Evolutionary conservation across 2,888 invertebrate species (phyloP).

Genomic region (Heliconius charithonia): DNA sequence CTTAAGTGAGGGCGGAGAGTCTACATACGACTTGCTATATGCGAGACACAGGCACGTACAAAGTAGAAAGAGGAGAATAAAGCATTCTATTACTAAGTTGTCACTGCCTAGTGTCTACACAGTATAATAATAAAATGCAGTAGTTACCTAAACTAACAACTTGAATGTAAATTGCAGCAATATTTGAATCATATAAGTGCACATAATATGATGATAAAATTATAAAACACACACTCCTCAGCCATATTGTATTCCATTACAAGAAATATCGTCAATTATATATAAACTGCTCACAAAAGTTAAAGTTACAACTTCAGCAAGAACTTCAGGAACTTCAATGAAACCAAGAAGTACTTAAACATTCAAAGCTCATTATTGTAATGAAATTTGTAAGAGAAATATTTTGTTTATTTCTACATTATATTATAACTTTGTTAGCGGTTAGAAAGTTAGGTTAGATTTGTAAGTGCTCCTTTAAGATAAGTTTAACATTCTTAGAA

Average conservation of each 20-base stretch:
- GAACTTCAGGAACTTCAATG: conserved; percentile 8
- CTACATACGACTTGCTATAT: no score
- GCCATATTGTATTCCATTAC: not conserved
- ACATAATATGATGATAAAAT: not conserved
- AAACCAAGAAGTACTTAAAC: conserved; percentile 10
- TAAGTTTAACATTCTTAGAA: no score
- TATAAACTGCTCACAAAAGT: not conserved
- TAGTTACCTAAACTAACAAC: no score
- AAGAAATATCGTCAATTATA: not conserved
- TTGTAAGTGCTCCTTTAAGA: not conserved
- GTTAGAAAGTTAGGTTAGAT: conserved; percentile 1
- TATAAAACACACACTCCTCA: not conserved
- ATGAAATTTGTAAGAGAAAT: conserved; percentile 10
- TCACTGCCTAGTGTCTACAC: no score
- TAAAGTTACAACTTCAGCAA: not conserved
- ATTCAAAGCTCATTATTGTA: conserved; percentile 1
- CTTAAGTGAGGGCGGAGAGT: no score
- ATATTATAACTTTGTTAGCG: not conserved
- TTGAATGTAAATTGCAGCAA: no score
- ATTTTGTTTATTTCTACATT: conserved; percentile 18
- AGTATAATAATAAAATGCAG: no score
- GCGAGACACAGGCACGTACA: no score
- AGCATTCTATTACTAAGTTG: no score
- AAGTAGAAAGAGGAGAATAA: no score
- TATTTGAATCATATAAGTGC: no score